phyloP scores from a whole-genome alignment of 2,888 invertebrate genomes.

The Xylocampa areola region DNA sequence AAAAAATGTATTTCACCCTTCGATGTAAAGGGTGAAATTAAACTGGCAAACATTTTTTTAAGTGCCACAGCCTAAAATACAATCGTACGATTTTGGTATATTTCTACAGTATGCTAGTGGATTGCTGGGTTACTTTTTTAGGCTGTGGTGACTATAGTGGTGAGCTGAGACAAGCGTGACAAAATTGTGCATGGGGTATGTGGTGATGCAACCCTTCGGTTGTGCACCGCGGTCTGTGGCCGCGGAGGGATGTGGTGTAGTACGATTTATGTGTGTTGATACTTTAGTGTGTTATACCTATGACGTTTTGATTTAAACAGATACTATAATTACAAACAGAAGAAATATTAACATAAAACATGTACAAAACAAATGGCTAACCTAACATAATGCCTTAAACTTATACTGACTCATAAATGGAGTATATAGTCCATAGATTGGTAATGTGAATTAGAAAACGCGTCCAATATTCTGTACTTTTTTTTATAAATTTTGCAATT shows the following conservation, averaged over 20 bases:
- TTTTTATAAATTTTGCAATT: too few relatives aligned
- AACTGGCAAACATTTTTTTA: slow-evolving; percentile 33
- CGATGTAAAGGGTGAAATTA: slow-evolving; percentile 70
- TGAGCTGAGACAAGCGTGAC: slow-evolving; percentile 80
- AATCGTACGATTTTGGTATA: not conserved
- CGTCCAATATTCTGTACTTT: too few relatives aligned
- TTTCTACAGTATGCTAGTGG: slow-evolving; percentile 36
- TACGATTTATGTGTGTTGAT: slow-evolving; percentile 59
- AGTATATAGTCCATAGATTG: too few relatives aligned
- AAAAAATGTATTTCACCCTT: slow-evolving; percentile 79
- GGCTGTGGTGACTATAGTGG: slow-evolving; percentile 42
- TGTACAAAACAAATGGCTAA: too few relatives aligned
- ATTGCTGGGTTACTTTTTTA: slow-evolving; percentile 45
- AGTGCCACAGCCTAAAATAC: slow-evolving; percentile 59
- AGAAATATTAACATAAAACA: too few relatives aligned
- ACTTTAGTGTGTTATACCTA: slow-evolving; percentile 46
- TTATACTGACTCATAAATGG: too few relatives aligned
- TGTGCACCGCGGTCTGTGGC: slow-evolving; percentile 80
- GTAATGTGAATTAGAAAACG: too few relatives aligned
- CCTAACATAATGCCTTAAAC: too few relatives aligned
- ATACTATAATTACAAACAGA: too few relatives aligned
- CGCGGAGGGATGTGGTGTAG: slow-evolving; percentile 72
- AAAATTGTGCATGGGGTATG: slow-evolving; percentile 78
- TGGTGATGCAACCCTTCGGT: slow-evolving; percentile 86
- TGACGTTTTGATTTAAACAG: not conserved